These are phyloP conservation scores for Platerodrilus igneus DNA, from an alignment of 2,888 invertebrate genomes.

Conservation along the genomic window DNA sequence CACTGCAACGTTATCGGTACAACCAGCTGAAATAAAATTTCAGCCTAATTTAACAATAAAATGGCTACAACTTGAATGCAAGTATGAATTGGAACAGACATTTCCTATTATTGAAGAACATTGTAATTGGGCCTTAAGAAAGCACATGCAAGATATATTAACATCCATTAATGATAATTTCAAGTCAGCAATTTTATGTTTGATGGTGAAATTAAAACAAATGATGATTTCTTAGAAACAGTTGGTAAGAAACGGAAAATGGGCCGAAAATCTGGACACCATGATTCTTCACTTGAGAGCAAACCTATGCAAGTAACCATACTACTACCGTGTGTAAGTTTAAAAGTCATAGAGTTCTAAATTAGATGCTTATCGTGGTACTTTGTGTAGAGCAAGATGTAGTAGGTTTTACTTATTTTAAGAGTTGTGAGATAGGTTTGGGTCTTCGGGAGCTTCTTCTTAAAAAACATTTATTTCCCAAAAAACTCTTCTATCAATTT, in stretches of 20 bases:
- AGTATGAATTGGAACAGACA: constrained; percentile 69
- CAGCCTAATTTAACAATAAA: constrained; percentile 58
- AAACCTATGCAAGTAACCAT: constrained; percentile 61
- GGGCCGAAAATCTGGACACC: constrained; percentile 46
- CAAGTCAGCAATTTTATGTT: constrained; percentile 63
- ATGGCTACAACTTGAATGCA: constrained; percentile 74
- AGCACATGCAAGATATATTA: constrained; percentile 63
- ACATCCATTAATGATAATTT: constrained; percentile 56
- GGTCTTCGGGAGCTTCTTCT: no score
- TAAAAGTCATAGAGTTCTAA: no score
- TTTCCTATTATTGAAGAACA: constrained; percentile 64
- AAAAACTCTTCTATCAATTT: no score
- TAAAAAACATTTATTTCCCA: no score
- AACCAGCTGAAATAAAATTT: constrained; percentile 74
- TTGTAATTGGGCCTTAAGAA: constrained; percentile 60
- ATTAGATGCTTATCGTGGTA: no score
- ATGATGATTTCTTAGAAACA: constrained; percentile 59
- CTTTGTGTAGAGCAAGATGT: no score
- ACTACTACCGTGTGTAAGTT: constrained; percentile 66
- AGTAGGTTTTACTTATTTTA: no score
- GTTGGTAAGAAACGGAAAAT: constrained; percentile 58
- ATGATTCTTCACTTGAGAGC: constrained; percentile 46
- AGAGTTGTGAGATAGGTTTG: no score
- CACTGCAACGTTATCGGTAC: constrained; percentile 52
- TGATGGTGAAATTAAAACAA: constrained; percentile 65